Evolutionary conservation across 2,797 vertebrate genomes (phyloP).

Genomic region (Lates japonicus): DNA sequence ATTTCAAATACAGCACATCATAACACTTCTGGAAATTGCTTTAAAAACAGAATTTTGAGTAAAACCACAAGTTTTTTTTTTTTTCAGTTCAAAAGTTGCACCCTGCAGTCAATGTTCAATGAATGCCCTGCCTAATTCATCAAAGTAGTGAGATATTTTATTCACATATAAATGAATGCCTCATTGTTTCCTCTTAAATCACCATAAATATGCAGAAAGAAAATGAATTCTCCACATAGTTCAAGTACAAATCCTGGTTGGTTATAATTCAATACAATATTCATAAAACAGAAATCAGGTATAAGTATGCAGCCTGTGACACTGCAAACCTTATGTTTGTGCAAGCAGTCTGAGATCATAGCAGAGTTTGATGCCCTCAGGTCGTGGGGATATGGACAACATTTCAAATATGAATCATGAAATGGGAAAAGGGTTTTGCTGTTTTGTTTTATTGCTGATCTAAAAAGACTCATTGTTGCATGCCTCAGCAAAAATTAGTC

Average conservation of each 20-base stretch:
- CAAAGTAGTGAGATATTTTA: background rate
- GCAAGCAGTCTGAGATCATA: background rate
- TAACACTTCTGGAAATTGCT: background rate
- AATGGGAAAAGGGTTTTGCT: background rate
- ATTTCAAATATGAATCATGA: slow-evolving; percentile 19
- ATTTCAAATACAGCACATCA: slow-evolving; percentile 10
- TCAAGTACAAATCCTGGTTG: background rate
- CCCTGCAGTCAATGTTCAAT: background rate
- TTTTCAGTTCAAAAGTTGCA: slow-evolving; percentile 3
- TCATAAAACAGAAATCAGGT: background rate
- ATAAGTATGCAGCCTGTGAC: background rate
- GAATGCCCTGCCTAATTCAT: background rate
- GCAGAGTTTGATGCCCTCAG: background rate
- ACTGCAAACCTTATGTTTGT: background rate
- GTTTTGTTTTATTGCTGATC: background rate
- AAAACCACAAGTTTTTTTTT: background rate
- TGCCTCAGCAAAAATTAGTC: background rate
- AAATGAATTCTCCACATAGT: background rate
- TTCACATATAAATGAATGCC: slow-evolving; percentile 24
- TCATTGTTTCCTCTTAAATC: slow-evolving; percentile 14
- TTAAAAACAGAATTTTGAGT: background rate
- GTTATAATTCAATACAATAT: background rate
- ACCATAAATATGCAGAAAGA: background rate
- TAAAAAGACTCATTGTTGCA: background rate
- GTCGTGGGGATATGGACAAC: slow-evolving; percentile 9